Evolutionary conservation across 2,797 vertebrate species (phyloP).

Genomic region (Fundulus diaphanus): DNA sequence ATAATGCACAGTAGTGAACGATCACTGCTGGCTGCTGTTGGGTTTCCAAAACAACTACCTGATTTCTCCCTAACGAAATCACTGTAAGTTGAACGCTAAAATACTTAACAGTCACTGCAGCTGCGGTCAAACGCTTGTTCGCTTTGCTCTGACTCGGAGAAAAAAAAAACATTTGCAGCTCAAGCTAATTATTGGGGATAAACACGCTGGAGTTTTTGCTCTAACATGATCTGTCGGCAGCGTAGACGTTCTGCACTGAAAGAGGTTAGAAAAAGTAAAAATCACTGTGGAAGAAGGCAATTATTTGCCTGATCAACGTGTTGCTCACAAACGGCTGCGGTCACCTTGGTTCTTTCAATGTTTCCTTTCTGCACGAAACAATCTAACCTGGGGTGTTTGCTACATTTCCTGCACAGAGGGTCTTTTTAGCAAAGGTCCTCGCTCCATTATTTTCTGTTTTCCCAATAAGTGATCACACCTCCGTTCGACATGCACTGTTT

Average conservation of each 20-base stretch:
- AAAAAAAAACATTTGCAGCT: neutral
- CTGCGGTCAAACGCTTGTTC: neutral
- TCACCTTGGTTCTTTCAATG: neutral
- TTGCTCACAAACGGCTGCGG: neutral
- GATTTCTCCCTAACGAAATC: neutral
- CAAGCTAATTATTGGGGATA: neutral
- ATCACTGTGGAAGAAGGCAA: neutral
- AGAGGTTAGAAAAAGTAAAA: neutral
- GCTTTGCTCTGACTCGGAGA: neutral
- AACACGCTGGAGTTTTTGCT: neutral
- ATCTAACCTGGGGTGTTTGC: no score
- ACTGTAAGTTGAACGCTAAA: neutral
- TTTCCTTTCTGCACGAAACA: neutral
- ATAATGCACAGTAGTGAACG: neutral
- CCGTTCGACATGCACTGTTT: neutral
- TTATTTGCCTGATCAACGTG: neutral
- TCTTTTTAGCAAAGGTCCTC: no score
- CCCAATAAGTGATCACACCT: no score
- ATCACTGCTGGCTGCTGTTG: neutral
- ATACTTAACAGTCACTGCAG: neutral
- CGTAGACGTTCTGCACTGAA: neutral
- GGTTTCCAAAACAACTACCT: neutral
- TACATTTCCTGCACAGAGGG: neutral
- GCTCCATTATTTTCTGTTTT: no score
- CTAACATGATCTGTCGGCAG: no score